Evolutionary conservation across 2,797 vertebrate species (phyloP).

Genomic region (Melanotaenia trifasciata): DNA sequence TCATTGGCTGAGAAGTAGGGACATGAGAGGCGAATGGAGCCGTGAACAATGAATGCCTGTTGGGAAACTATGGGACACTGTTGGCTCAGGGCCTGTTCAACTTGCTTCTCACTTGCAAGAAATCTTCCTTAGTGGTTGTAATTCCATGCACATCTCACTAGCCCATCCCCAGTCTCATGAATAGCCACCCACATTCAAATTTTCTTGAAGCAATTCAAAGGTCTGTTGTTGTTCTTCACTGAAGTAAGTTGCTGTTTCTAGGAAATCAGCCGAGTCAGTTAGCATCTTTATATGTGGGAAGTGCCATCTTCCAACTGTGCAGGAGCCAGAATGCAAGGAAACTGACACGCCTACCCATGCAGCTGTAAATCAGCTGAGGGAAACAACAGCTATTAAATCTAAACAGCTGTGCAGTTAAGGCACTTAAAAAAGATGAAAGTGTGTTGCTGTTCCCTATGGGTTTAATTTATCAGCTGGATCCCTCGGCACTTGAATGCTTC

Average conservation of each 20-base stretch:
- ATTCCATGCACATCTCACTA: constrained; percentile 76
- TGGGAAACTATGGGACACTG: constrained; percentile 62
- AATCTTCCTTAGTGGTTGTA: constrained; percentile 77
- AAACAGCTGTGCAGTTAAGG: constrained; percentile 52
- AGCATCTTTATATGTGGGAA: constrained; percentile 34
- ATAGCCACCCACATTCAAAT: constrained; percentile 57
- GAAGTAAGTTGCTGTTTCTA: constrained; percentile 42
- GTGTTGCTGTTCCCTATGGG: constrained; percentile 33
- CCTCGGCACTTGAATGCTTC: constrained; percentile 23
- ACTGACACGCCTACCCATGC: constrained; percentile 36
- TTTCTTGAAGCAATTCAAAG: constrained; percentile 43
- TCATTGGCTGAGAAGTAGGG: constrained; percentile 50
- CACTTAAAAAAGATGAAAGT: constrained; percentile 40
- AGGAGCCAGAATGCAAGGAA: constrained; percentile 37
- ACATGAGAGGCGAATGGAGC: constrained; percentile 56
- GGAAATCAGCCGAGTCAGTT: constrained; percentile 42
- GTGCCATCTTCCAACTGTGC: constrained; percentile 25
- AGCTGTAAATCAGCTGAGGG: constrained; percentile 52
- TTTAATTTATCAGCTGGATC: constrained; percentile 50
- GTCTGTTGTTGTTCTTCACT: constrained; percentile 36
- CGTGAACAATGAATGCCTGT: constrained; percentile 66
- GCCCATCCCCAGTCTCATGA: constrained; percentile 58
- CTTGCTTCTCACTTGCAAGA: constrained; percentile 55
- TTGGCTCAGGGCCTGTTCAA: constrained; percentile 67
- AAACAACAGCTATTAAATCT: constrained; percentile 56